A percentile compares a stretch with the other conserved stretches of the same genome.
phyloP scores from a whole-genome alignment of 2,888 invertebrate species.

The Lysandra coridon region DNA sequence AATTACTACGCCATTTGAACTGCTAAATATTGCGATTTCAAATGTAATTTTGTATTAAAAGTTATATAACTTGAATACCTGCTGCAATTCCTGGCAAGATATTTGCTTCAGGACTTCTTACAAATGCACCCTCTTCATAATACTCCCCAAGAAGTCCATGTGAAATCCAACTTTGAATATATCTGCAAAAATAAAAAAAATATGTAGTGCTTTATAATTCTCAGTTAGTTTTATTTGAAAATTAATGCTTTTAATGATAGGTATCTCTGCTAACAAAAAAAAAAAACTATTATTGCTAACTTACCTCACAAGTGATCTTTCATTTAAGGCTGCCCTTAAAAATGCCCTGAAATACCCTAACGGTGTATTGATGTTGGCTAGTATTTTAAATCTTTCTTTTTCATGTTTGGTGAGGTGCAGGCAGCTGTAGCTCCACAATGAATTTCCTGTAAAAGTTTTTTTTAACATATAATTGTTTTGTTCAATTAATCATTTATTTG shows the following conservation, averaged over 20 bases:
- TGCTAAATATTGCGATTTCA: not conserved
- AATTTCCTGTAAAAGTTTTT: constrained; percentile 60
- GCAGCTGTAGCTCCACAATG: constrained; percentile 89
- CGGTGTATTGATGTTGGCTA: constrained; percentile 74
- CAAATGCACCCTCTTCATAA: constrained; percentile 93
- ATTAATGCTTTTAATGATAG: not conserved
- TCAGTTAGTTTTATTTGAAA: not conserved
- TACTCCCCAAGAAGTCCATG: constrained; percentile 84
- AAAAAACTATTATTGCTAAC: not conserved
- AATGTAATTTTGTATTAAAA: too few species aligned
- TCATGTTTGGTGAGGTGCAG: constrained; percentile 93
- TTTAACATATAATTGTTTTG: not conserved
- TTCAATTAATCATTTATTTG: not conserved
- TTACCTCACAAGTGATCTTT: constrained; percentile 90
- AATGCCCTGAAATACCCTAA: constrained; percentile 93
- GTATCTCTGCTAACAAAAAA: not conserved
- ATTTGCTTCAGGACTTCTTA: constrained; percentile 89
- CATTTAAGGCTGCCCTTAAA: constrained; percentile 94
- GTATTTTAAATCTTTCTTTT: constrained; percentile 88
- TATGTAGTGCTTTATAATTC: not conserved
- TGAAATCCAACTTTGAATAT: constrained; percentile 87
- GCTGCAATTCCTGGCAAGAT: constrained; percentile 92
- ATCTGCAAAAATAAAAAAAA: constrained; percentile 58
- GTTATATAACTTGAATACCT: constrained; percentile 73
- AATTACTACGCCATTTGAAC: not conserved